These are phyloP conservation scores for Micrasema longulum DNA, from an alignment of 1,140 invertebrate species.

Conservation along the genomic window DNA sequence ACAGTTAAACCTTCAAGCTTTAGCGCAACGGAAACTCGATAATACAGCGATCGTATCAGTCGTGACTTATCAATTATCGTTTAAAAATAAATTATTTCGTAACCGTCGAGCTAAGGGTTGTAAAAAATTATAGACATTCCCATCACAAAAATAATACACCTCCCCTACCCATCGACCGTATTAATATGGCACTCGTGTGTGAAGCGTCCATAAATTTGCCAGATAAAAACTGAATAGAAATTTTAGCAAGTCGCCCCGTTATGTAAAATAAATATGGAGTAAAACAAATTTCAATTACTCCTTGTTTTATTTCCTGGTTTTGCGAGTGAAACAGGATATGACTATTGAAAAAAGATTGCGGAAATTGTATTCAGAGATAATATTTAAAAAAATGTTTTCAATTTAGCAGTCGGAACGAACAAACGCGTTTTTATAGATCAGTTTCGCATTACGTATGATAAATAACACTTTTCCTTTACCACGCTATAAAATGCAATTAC, in stretches of 20 bases:
- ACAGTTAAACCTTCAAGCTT: not conserved
- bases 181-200: slow-evolving; percentile 26
- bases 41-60: too few species aligned
- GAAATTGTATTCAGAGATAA: slow-evolving; percentile 54
- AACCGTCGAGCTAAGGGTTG: not conserved
- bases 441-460: too few species aligned
- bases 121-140: slow-evolving; percentile 28
- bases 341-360: slow-evolving; percentile 55
- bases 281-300: slow-evolving; percentile 52
- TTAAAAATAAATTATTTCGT: not conserved
- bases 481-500: too few species aligned
- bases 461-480: too few species aligned
- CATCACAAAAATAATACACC: slow-evolving; percentile 5
- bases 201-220: slow-evolving; percentile 33
- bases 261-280: slow-evolving; percentile 23
- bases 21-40: slow-evolving; percentile 9
- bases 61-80: slow-evolving; percentile 1
- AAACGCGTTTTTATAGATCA: too few species aligned
- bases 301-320: slow-evolving; percentile 40
- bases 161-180: slow-evolving; percentile 3
- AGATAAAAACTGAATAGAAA: slow-evolving; percentile 36
- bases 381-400: slow-evolving; percentile 37
- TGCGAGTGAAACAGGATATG: slow-evolving; percentile 52
- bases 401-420: too few species aligned
- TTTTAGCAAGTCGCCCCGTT: slow-evolving; percentile 32